Conservation (phyloP, 2,113 vertebrate species). For the Dasyprocta punctata region DNA sequence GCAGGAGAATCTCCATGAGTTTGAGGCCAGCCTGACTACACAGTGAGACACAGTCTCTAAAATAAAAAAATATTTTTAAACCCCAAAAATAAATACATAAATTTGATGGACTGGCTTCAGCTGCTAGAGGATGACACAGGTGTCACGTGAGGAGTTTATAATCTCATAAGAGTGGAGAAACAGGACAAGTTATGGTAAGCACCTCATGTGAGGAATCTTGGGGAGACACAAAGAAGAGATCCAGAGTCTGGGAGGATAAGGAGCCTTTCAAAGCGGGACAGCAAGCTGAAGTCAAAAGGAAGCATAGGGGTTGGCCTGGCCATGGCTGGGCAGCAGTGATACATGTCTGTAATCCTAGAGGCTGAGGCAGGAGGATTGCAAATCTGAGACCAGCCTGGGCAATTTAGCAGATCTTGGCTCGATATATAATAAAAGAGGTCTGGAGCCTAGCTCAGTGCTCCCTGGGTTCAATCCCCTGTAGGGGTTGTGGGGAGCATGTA, state of each 20-base stretch:
- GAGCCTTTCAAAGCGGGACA: background rate
- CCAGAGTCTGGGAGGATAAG: background rate
- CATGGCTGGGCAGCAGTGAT: background rate
- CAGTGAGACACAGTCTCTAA: background rate
- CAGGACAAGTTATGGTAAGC: background rate
- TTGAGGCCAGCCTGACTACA: background rate
- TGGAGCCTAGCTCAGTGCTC: background rate
- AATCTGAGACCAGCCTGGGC: background rate
- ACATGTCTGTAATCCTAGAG: background rate
- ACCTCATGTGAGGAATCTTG: background rate
- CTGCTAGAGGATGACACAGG: background rate
- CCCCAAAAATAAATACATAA: background rate
- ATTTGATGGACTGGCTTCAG: background rate
- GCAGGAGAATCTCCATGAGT: background rate
- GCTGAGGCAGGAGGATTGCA: background rate
- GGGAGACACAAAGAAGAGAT: background rate
- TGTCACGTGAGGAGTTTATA: background rate
- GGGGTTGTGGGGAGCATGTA: background rate
- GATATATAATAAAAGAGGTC: background rate
- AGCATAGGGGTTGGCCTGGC: background rate
- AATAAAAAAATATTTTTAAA: background rate
- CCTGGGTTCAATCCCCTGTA: background rate
- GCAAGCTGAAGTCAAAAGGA: background rate
- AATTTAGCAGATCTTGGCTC: too few relatives aligned
- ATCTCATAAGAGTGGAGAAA: background rate